Evolutionary conservation across 64 coral and sea anemone genomes (phyloP).

Genomic region (Montipora foliosa): DNA sequence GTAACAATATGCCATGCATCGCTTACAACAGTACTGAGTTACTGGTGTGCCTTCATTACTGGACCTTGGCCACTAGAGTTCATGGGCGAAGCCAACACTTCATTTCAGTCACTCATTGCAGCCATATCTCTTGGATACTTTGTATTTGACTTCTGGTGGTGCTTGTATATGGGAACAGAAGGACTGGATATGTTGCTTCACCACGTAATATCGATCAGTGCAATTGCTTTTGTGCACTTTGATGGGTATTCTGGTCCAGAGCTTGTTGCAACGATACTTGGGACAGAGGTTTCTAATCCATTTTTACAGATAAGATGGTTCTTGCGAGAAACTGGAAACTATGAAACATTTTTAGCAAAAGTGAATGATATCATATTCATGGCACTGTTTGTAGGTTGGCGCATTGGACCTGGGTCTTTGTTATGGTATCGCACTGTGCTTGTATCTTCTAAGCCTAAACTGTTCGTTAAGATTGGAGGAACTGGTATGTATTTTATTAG

Average conservation of each 20-base stretch:
- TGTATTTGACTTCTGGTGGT: constrained; percentile 95
- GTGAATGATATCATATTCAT: constrained; percentile 93
- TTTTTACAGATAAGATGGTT: constrained; percentile 96
- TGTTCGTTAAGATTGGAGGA: constrained; percentile 83
- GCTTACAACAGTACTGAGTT: constrained; percentile 54
- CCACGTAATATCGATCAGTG: constrained; percentile 80
- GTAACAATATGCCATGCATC: constrained; percentile 75
- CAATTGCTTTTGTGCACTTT: constrained; percentile 59
- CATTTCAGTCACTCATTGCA: constrained; percentile 79
- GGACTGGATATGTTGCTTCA: constrained; percentile 90
- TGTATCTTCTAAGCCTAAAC: constrained; percentile 66
- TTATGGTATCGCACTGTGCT: constrained; percentile 58
- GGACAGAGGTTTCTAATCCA: constrained; percentile 94
- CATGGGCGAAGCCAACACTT: constrained; percentile 76
- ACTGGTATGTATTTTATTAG: constrained; percentile 81
- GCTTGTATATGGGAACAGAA: constrained; percentile 93
- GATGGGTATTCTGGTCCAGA: constrained; percentile 80
- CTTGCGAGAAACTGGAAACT: constrained; percentile 85
- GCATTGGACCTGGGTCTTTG: constrained; percentile 83
- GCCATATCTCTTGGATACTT: constrained; percentile 89
- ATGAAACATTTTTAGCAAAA: constrained; percentile 82
- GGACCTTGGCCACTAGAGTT: constrained; percentile 93
- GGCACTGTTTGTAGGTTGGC: constrained; percentile 78
- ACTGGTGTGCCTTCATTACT: constrained; percentile 77
- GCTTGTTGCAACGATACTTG: constrained; percentile 88